Evolutionary conservation across 2,113 vertebrate species (phyloP).

Genomic region (Calyptomena viridis): DNA sequence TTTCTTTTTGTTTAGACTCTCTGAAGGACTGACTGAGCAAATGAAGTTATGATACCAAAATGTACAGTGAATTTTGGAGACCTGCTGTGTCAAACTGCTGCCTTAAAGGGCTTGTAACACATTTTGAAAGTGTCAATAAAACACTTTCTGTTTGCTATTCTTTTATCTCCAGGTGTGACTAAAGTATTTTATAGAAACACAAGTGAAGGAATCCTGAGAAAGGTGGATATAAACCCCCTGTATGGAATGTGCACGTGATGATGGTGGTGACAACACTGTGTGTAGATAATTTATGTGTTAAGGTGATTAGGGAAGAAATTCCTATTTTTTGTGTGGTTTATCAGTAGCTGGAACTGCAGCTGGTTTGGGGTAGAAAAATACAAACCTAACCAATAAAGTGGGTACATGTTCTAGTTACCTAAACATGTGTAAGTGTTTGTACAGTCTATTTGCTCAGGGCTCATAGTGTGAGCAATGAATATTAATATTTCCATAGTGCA

Average conservation of each 20-base stretch:
- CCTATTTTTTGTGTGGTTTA: not conserved
- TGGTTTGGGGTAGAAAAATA: not conserved
- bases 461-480: not conserved
- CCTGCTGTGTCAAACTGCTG: not conserved
- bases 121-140: not conserved
- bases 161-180: not conserved
- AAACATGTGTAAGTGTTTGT: not conserved
- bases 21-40: not conserved
- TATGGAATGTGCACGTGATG: not conserved
- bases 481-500: not conserved
- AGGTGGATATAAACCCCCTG: not conserved
- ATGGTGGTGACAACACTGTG: not conserved
- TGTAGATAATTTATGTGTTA: not conserved
- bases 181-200: not conserved
- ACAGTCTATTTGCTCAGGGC: not conserved
- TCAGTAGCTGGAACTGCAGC: not conserved
- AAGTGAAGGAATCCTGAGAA: not conserved
- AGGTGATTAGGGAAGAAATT: not conserved
- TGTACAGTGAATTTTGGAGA: not conserved
- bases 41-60: not conserved
- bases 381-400: not conserved
- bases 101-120: not conserved
- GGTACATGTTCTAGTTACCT: not conserved
- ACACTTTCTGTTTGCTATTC: not conserved
- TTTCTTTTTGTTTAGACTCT: not conserved